Evolutionary conservation across 2,888 invertebrate genomes (phyloP), one percentile per base, ranked within the genome.

Genomic region (Dynastes grantii): DNA sequence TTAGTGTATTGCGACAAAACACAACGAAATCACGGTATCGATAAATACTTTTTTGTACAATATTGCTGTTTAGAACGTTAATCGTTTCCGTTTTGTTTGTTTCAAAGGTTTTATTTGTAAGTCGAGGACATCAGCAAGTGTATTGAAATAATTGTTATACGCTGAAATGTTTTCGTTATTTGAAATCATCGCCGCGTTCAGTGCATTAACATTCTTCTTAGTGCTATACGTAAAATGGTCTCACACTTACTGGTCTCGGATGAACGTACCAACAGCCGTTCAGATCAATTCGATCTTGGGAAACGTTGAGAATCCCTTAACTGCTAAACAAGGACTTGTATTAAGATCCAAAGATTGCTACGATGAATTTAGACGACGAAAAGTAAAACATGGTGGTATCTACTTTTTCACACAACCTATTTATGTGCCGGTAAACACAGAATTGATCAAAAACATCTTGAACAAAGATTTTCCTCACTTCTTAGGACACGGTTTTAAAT

Each of bases 401-500:
- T 76, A 76, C 49, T 49, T 76, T 0, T 51, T 76, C 29, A 63
- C 76, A 5, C 22, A 29, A 1, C 63, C 45, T 4, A 51, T 76
- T 27, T 76, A 63, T 11, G 1, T 76, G 32, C 76, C 76, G 13
- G 63, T 76, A 13, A 51, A 76, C 11, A 9, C 51, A 0, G 76
- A 76, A 16, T 49, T 76, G 29, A 51, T 76, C 16, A 91, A 91
- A 76, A 37, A 61, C 11, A 79, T 82, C 8, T 49, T 83, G 58
- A 68, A 71, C 2, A 81, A 78, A 55, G 81, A 82, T 65, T 82
- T 82, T 63, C 40, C 53, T 2, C 79, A 80, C 63, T 83, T 81
- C 37, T 76, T 76, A 55, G 89, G 89, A 76, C 90, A 90, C 82
- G 89, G 90, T 77, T 80, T 90, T 78, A 85, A 83, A 76, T 85